Base-by-base conservation (phyloP, 1,140 invertebrate species). In the Magallana angulata region DNA sequence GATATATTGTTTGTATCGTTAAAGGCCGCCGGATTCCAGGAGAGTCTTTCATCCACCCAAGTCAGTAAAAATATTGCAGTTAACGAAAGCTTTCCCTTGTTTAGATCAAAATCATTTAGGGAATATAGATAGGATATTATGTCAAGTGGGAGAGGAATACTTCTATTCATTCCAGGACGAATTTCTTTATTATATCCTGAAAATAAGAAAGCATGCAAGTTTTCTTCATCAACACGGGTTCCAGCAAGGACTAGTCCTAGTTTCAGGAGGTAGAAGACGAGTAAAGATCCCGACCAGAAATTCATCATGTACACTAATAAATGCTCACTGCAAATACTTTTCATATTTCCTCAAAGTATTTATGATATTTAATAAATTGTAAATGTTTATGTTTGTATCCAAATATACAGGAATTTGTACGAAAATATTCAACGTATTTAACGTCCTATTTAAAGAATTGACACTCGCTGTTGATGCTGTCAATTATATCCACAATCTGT, bases 101-200 rank as follows among this genome's bases (percentile, higher is more conserved):
- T n/a, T 57, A 71, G n/a, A n/a, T 85, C 68, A 58, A 85, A 85
- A 9, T 68, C 57, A n/a, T 85, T 68, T 7, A 85, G 80, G n/a
- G 57, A 56, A 8, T 11, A 59, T 18, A 85, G 68, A 18, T 5
- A 57, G 12, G 58, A 85, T 0, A n/a, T 11, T 18, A 18, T 56
- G 16, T 85, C 18, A 2, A 85, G 24, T 18, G 58, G 18, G 0
- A 85, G 64, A 76, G 71, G 85, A 36, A 18, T 14, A 6, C 1
- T 76, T 68, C 59, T 84, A 16, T 48, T 18, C 6, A 30, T 71
- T 18, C 85, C 85, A 18, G 85, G 85, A 1, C 71, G 30, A 6
- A 85, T 12, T n/a, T 9, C 24, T 5, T 62, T 62, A 7, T 68
- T 12, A 57, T 85, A 85, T 14, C 84, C 84, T 7, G 12, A 14